These are phyloP conservation scores for Callospermophilus lateralis DNA, from an alignment of 2,113 vertebrate genomes.

Conservation along the genomic window DNA sequence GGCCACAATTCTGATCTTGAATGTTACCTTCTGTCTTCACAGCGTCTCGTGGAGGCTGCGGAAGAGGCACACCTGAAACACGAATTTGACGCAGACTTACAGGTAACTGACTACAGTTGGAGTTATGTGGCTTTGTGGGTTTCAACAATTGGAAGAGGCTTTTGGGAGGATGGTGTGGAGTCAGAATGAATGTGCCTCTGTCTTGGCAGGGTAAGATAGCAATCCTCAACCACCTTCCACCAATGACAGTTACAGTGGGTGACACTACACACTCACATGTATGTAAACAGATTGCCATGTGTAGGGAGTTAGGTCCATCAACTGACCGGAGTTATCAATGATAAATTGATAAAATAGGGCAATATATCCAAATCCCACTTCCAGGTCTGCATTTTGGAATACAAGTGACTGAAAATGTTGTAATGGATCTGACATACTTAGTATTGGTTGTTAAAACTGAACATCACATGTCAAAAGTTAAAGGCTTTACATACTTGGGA, in stretches of 20 bases:
- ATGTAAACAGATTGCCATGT: background rate
- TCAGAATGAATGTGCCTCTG: background rate
- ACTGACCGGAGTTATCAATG: background rate
- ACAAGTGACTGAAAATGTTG: background rate
- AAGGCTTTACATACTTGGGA: background rate
- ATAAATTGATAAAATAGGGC: background rate
- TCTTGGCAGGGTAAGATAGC: background rate
- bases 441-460: background rate
- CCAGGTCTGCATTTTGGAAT: background rate
- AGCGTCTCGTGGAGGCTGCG: constrained; percentile 98
- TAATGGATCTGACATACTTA: constrained; percentile 18
- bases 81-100: constrained; percentile 96
- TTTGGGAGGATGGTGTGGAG: background rate
- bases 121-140: background rate
- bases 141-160: background rate
- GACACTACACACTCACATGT: background rate
- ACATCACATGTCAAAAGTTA: background rate
- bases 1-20: background rate
- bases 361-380: background rate
- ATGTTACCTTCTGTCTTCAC: constrained; percentile 51
- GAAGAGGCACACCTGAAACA: constrained; percentile 98
- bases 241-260: background rate
- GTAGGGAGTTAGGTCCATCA: background rate
- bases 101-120: constrained; percentile 88
- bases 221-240: background rate